phyloP scores from a whole-genome alignment of 2,113 vertebrate species.

The Passer montanus region DNA sequence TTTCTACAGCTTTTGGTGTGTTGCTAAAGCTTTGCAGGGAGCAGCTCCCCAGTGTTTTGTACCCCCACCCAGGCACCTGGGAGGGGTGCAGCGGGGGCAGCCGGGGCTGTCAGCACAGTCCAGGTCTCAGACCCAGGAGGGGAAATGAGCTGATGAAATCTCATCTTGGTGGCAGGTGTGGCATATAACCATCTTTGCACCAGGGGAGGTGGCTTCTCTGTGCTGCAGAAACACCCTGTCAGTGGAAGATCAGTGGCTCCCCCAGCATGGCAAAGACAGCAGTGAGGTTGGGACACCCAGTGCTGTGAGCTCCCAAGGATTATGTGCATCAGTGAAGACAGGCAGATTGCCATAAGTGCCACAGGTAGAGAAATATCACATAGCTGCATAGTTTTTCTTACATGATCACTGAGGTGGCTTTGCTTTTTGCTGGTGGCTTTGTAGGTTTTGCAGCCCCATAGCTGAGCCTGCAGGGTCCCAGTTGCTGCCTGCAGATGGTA shows the following conservation, averaged over 20 bases:
- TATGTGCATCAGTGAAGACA: neutral
- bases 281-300: fast-evolving
- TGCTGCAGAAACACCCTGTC: neutral
- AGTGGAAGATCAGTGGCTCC: neutral
- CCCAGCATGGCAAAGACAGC: neutral
- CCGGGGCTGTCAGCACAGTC: fast-evolving
- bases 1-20: fast-evolving
- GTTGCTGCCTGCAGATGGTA: neutral
- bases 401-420: fast-evolving
- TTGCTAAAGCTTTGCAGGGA: neutral
- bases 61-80: fast-evolving
- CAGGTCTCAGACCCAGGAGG: fast-evolving
- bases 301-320: neutral
- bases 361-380: neutral
- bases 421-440: neutral
- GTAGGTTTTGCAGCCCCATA: neutral
- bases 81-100: fast-evolving
- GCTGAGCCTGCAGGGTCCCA: fast-evolving
- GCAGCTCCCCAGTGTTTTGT: fast-evolving
- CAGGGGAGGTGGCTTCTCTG: neutral
- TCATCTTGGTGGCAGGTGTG: neutral
- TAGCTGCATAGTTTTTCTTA: neutral
- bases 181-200: neutral
- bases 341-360: neutral
- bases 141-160: neutral